Evolutionary conservation across 2,888 invertebrate species (phyloP).

Genomic region (Eupithecia subumbrata): DNA sequence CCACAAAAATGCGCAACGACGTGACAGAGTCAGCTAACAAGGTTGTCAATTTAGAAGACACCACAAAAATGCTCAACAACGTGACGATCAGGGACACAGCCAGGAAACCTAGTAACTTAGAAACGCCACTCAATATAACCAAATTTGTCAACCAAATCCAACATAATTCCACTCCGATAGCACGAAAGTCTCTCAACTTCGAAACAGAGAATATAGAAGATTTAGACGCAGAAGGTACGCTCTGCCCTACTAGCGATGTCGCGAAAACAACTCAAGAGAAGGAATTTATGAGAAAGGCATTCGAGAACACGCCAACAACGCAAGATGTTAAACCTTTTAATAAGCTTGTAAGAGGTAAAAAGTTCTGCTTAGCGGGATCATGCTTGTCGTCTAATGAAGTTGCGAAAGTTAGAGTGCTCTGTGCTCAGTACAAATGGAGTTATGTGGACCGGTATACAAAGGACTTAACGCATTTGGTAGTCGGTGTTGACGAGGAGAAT

Average conservation of each 20-base stretch:
- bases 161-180: conserved; percentile 74
- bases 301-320: conserved; percentile 60
- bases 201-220: conserved; percentile 47
- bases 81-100: conserved; percentile 53
- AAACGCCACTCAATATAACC: conserved; percentile 69
- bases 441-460: conserved; percentile 66
- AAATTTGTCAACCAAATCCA: conserved; percentile 71
- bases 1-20: conserved; percentile 53
- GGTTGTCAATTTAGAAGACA: conserved; percentile 61
- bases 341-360: conserved; percentile 41
- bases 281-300: conserved; percentile 71
- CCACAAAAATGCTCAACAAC: conserved; percentile 53
- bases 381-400: conserved; percentile 61
- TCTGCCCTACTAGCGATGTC: conserved; percentile 61
- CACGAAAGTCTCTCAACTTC: conserved; percentile 73
- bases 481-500: conserved; percentile 73
- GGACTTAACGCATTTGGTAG: conserved; percentile 75
- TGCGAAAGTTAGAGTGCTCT: conserved; percentile 60
- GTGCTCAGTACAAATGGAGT: conserved; percentile 59
- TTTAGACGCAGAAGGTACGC: conserved; percentile 63
- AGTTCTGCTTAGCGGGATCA: conserved; percentile 66
- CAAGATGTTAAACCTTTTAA: conserved; percentile 46
- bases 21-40: conserved; percentile 52
- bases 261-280: conserved; percentile 72
- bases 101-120: conserved; percentile 48